Base-by-base conservation (phyloP, 2,113 vertebrate genomes). In the Zapornia atra region DNA sequence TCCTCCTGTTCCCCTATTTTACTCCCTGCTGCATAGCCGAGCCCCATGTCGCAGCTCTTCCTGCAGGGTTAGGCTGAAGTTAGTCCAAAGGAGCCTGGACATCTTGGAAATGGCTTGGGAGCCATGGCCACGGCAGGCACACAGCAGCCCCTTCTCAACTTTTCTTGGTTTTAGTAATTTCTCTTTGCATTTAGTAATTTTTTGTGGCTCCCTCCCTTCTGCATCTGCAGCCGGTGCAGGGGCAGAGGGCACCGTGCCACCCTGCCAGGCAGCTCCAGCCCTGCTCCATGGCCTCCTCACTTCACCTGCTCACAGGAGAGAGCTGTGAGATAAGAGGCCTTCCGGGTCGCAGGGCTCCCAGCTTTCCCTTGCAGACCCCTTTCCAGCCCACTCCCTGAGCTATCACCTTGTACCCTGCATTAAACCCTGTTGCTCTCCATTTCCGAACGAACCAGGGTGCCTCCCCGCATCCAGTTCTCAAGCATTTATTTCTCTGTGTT, bases 161-260 rank as follows among this genome's bases (percentile, higher is more conserved):
- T 82, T 4, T 24, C 10, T 5, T 61, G 22, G 17, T 19, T 78
- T 78, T 33, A 89, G 12, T 9, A 24, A 13, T 17, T 65, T 64
- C 29, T 50, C 51, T 34, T 56, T 53, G 31, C 38, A n/a, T 48
- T 31, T 24, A 29, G 21, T 14, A 19, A 42, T 12, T 44, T 34
- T 22, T 46, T 25, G 40, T n/a, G 40, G 13, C 56, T 28, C 28
- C 38, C 26, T 26, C 48, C 21, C 26, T 56, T 15, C 7, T 1
- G 0, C 44, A 46, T 36, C 59, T 33, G 38, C 83, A 42, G 66
- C 15, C 83, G 7, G 53, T 4, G 40, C 24, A 26, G 50, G 71
- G 10, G 34, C 38, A 57, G n/a, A 44, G 59, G 24, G 29, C 68
- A 7, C 25, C 3, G 0, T 1, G 11, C 15, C 0, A 2, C 34